phyloP scores from a whole-genome alignment of 35 echinoderm and acorn worm genomes.

The Heliocidaris tuberculata region DNA sequence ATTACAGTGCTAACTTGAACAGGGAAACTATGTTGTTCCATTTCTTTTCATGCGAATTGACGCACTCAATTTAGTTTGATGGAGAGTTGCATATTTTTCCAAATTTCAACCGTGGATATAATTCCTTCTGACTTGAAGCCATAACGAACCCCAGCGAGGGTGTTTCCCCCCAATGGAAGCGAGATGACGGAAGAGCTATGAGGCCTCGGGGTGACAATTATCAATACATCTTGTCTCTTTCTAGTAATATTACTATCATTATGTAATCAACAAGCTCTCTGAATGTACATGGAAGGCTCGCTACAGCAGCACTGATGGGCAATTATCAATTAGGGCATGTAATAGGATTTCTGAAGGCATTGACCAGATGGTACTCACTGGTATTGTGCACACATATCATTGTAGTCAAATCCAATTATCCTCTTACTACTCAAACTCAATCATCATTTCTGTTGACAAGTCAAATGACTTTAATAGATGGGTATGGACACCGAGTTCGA shows the following conservation, averaged over 20 bases:
- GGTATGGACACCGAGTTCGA: background rate
- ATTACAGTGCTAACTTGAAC: too few species aligned
- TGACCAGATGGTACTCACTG: background rate
- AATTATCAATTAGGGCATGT: constrained; percentile 3
- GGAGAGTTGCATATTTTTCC: background rate
- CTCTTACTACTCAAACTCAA: background rate
- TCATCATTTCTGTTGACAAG: background rate
- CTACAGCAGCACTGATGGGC: background rate
- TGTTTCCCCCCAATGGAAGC: background rate
- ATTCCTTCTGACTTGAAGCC: background rate
- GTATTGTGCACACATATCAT: background rate
- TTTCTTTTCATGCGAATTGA: too few species aligned
- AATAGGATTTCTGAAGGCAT: background rate
- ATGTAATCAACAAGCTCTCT: background rate
- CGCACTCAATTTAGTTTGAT: too few species aligned
- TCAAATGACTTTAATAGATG: background rate
- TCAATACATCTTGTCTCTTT: background rate
- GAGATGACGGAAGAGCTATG: background rate
- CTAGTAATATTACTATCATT: background rate
- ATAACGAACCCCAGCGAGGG: background rate
- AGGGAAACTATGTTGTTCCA: too few species aligned
- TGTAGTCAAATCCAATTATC: background rate
- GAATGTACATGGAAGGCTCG: background rate
- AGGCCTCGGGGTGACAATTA: background rate
- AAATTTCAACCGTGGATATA: background rate